Base-by-base conservation (phyloP, 1,140 invertebrate genomes). In the Drosophila nannoptera region DNA sequence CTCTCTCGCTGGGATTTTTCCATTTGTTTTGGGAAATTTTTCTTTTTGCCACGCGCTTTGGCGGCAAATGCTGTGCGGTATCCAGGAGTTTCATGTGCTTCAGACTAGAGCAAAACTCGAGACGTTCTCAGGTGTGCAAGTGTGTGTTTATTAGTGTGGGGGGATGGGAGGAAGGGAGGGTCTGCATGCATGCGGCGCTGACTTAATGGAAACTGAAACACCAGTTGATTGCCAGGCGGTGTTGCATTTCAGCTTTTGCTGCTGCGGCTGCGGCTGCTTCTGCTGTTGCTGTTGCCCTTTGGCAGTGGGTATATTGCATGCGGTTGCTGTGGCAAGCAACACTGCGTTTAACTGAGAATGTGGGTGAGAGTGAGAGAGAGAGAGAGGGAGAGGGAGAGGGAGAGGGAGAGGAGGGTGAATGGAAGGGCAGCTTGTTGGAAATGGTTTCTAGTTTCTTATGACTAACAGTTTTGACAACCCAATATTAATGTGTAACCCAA, bases 191-290 rank as follows among this genome's bases (percentile, higher is more conserved):
- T 22, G 22, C 22, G 22, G 31, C 38, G 45, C 50, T 61, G 16
- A 43, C 68, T 66, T 78, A 83, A 78, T 83, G 78, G 78, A 82
- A 84, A 84, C 78, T 83, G 78, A 84, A 82, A 84, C 80, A 84
- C 80, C 80, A 84, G 80, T 84, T 84, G 80, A 84, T 83, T 84
- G 80, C 76, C 65, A 31, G 48, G 50, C 60, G 75, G 69, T 72
- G 50, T 72, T 75, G 73, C 63, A 72, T 75, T 68, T 75, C 75
- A 63, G 61, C 22, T 33, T 69, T 52, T 31, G 46, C 56, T 58
- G 60, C 36, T 46, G 50, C 40, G n/a, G n/a, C 43, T 43, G 36
- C 8, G 0, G 36, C 36, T n/a, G n/a, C n/a, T n/a, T n/a, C 36
- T 40, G 38, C 45, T n/a, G 45, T 7, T 22, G n/a, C n/a, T n/a